Evolutionary conservation across 2,113 vertebrate genomes (phyloP).

Genomic region (Polyodon spathula): DNA sequence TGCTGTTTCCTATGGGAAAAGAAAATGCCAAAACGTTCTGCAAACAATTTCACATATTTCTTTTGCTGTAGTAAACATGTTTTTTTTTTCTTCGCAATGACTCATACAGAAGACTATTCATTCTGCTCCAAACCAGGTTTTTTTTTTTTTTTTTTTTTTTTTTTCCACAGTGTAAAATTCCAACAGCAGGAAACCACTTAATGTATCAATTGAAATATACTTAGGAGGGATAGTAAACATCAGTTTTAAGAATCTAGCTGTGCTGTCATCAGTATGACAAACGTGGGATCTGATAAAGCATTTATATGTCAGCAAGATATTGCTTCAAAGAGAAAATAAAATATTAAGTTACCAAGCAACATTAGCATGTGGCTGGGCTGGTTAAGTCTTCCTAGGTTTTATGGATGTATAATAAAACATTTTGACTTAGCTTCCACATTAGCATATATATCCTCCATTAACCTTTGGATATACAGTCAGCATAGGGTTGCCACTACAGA

Average conservation of each 20-base stretch:
- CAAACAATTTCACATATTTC: neutral
- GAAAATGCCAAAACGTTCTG: neutral
- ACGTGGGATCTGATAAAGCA: neutral
- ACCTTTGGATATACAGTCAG: neutral
- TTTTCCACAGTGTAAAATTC: neutral
- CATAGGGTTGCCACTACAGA: neutral
- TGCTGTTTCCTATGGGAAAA: neutral
- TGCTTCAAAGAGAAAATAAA: neutral
- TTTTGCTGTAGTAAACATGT: neutral
- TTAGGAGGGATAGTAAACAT: neutral
- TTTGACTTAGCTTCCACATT: neutral
- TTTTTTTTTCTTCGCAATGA: neutral
- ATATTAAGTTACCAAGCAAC: neutral
- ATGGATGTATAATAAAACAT: slow-evolving; percentile 5
- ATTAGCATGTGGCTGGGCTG: neutral
- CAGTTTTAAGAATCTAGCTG: neutral
- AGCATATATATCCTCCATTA: neutral
- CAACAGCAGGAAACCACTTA: neutral
- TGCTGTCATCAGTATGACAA: neutral
- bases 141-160: neutral
- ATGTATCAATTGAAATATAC: neutral
- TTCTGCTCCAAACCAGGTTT: neutral
- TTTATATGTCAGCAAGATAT: neutral
- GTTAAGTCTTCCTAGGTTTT: slow-evolving; percentile 4
- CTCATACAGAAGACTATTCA: neutral